Conservation (phyloP, 92 coral and sea anemone genomes). For the Plumapathes pennacea region DNA sequence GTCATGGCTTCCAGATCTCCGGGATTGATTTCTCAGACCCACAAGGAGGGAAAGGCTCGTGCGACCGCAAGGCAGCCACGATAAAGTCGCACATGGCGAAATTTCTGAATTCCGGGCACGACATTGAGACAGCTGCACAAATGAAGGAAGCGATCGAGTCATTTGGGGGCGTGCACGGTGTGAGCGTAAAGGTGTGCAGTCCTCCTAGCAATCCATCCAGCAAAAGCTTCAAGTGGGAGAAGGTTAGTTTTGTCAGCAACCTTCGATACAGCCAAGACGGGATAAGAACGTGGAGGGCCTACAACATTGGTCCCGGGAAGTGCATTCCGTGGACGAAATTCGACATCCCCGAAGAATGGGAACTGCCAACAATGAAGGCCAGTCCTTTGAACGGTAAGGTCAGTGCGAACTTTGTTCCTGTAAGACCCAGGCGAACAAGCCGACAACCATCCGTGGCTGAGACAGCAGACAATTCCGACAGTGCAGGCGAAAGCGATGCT, state of each 20-base stretch:
- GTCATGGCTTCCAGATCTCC: slow-evolving; percentile 17
- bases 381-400: slow-evolving; percentile 7
- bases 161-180: slow-evolving; percentile 24
- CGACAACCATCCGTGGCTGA: slow-evolving; percentile 10
- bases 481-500: slow-evolving; percentile 12
- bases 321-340: slow-evolving; percentile 22
- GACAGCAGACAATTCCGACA: slow-evolving; percentile 9
- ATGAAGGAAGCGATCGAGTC: slow-evolving; percentile 41
- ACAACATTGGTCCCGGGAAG: slow-evolving; percentile 29
- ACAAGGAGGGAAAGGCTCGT: slow-evolving; percentile 53
- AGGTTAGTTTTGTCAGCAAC: slow-evolving; percentile 26
- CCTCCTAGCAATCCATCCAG: slow-evolving; percentile 3
- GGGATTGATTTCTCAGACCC: slow-evolving; percentile 49
- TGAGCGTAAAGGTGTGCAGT: slow-evolving; percentile 13
- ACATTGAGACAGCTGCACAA: slow-evolving; percentile 23
- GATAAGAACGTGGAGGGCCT: slow-evolving; percentile 32
- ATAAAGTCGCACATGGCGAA: slow-evolving; percentile 28
- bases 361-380: slow-evolving; percentile 16
- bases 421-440: slow-evolving; percentile 23
- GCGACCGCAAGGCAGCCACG: slow-evolving; percentile 48
- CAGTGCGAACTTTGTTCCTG: slow-evolving; percentile 18
- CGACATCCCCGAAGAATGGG: slow-evolving; percentile 2
- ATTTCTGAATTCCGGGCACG: slow-evolving; percentile 31
- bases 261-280: slow-evolving; percentile 15
- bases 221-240: slow-evolving; percentile 21